A percentile compares a stretch with the other conserved stretches of the same genome.
Conservation (phyloP, 2,797 vertebrate species). For the Craterocephalus amniculus region DNA sequence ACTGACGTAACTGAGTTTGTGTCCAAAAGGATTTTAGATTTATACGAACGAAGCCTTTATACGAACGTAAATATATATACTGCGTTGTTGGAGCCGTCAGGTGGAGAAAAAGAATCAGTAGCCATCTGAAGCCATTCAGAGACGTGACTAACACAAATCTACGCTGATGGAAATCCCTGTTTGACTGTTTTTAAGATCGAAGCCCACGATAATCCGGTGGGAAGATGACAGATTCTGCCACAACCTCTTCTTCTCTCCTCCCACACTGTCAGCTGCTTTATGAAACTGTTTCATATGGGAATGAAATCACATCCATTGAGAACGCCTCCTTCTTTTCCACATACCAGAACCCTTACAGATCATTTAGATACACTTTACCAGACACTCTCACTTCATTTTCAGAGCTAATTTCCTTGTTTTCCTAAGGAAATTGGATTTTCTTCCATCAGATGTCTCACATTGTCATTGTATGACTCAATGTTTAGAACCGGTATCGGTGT, state of each 20-base stretch:
- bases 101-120: neutral
- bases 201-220: slow-evolving; percentile 19
- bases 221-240: slow-evolving; percentile 24
- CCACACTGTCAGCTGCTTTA: slow-evolving; percentile 42
- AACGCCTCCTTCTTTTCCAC: slow-evolving; percentile 53
- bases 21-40: too few relatives aligned
- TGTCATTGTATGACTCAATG: slow-evolving; percentile 15
- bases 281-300: slow-evolving; percentile 52
- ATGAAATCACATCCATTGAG: slow-evolving; percentile 56
- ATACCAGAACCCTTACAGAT: slow-evolving; percentile 41
- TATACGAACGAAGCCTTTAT: too few relatives aligned
- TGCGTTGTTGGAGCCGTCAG: too few relatives aligned
- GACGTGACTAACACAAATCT: slow-evolving; percentile 19
- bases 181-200: slow-evolving; percentile 50
- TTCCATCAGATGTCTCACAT: slow-evolving; percentile 32
- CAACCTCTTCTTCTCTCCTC: slow-evolving; percentile 35
- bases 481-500: neutral
- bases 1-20: too few relatives aligned
- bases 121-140: slow-evolving; percentile 20
- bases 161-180: slow-evolving; percentile 40
- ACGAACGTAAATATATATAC: too few relatives aligned
- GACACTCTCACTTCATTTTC: slow-evolving; percentile 28
- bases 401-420: slow-evolving; percentile 21
- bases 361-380: slow-evolving; percentile 34
- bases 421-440: slow-evolving; percentile 17